Conservation (phyloP, 2,797 vertebrate species). For the Ataeniobius toweri region DNA sequence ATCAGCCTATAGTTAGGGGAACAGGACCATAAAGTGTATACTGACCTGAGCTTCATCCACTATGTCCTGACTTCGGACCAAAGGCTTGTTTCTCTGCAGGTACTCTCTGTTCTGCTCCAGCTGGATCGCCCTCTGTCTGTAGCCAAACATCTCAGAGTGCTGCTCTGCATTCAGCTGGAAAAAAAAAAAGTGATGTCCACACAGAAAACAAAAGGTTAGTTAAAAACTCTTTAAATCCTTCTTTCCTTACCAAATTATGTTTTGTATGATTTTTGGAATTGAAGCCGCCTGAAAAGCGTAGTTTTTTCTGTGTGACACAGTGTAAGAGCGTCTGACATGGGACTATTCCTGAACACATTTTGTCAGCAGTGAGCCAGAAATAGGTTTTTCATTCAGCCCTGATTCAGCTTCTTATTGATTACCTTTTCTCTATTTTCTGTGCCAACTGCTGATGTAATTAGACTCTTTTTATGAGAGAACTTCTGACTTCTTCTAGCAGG, state of each 20-base stretch:
- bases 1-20: neutral
- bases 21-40: neutral
- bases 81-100: conserved; percentile 75
- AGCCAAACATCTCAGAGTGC: conserved; percentile 83
- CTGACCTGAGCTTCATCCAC: conserved; percentile 86
- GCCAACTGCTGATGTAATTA: conserved; percentile 47
- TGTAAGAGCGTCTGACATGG: conserved; percentile 2
- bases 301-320: conserved; percentile 1
- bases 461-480: neutral
- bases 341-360: conserved; percentile 33
- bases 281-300: neutral
- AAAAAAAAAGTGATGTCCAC: neutral
- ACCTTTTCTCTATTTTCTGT: conserved; percentile 9
- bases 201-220: neutral
- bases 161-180: conserved; percentile 84
- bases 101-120: conserved; percentile 78
- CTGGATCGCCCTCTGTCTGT: conserved; percentile 83
- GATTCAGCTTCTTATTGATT: conserved; percentile 26
- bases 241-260: neutral
- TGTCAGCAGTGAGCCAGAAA: conserved; percentile 38
- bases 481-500: neutral
- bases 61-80: conserved; percentile 83
- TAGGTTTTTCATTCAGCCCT: conserved; percentile 37
- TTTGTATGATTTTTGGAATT: neutral
- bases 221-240: neutral